Percentiles rank a stretch among this genome's conserved stretches.
Evolutionary conservation across 2,113 vertebrate genomes (phyloP).

Genomic region (Corythornis cristatus): DNA sequence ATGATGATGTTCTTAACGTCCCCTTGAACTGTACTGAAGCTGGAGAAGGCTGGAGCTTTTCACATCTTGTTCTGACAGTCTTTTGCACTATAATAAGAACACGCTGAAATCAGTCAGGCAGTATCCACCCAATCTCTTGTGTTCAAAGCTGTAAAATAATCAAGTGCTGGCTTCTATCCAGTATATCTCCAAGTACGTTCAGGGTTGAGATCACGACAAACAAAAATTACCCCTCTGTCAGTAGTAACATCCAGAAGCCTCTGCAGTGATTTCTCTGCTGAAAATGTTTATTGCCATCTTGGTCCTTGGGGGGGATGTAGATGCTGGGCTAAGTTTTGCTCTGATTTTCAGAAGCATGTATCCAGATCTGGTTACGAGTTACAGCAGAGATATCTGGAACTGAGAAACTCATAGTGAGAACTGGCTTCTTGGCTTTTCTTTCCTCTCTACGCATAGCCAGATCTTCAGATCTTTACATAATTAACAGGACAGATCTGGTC

Average conservation of each 20-base stretch:
- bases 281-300: conserved; percentile 4
- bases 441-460: background rate
- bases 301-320: conserved; percentile 13
- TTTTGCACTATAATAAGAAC: conserved; percentile 47
- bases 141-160: conserved; percentile 47
- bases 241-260: conserved; percentile 49
- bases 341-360: background rate
- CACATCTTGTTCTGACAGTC: conserved; percentile 41
- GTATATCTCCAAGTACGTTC: background rate
- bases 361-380: background rate
- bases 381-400: background rate
- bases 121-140: conserved; percentile 49
- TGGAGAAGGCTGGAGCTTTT: conserved; percentile 11
- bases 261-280: conserved; percentile 20
- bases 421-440: conserved; percentile 49
- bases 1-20: background rate
- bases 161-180: conserved; percentile 53
- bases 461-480: background rate
- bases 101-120: conserved; percentile 63
- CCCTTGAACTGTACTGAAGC: conserved; percentile 15
- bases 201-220: conserved; percentile 58
- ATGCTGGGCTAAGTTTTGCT: conserved; percentile 45
- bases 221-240: conserved; percentile 57
- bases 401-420: background rate
- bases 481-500: background rate